Evolutionary conservation across 2,888 invertebrate species (phyloP).

Genomic region (Ichneumoninae sp.): DNA sequence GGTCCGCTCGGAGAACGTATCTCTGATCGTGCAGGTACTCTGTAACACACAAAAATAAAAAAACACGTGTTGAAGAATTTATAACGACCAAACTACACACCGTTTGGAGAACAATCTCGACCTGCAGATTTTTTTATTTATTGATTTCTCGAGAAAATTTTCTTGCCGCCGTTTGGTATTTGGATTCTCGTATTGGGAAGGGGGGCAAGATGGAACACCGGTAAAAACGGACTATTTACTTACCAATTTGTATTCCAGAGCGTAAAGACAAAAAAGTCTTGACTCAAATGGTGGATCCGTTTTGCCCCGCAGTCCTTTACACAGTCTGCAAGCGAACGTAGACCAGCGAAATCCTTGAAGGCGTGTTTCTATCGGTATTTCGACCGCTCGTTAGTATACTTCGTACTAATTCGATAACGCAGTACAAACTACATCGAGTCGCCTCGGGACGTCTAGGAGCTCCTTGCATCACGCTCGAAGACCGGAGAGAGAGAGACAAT

Average conservation of each 20-base stretch:
- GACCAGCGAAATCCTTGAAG: neutral
- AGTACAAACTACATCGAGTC: conserved; percentile 25
- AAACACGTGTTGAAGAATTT: conserved; percentile 18
- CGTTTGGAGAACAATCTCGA: neutral
- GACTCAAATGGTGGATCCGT: no score
- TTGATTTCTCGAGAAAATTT: neutral
- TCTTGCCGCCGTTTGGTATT: neutral
- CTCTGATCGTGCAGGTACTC: conserved; percentile 86
- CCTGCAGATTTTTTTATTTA: neutral
- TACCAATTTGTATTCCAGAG: no score
- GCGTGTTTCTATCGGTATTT: conserved; percentile 37
- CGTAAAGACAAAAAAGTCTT: no score
- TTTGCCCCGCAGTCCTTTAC: no score
- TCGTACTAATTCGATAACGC: conserved; percentile 58
- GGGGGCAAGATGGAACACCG: no score
- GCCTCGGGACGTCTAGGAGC: conserved; percentile 2
- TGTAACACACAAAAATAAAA: conserved; percentile 79
- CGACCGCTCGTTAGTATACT: conserved; percentile 56
- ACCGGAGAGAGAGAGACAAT: neutral
- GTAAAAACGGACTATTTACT: no score
- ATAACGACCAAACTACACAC: neutral
- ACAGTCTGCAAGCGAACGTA: no score
- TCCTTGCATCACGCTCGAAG: conserved; percentile 7
- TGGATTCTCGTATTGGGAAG: neutral
- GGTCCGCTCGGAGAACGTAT: conserved; percentile 82